Evolutionary conservation across 2,888 invertebrate genomes (phyloP).

Genomic region (Noctua janthina): DNA sequence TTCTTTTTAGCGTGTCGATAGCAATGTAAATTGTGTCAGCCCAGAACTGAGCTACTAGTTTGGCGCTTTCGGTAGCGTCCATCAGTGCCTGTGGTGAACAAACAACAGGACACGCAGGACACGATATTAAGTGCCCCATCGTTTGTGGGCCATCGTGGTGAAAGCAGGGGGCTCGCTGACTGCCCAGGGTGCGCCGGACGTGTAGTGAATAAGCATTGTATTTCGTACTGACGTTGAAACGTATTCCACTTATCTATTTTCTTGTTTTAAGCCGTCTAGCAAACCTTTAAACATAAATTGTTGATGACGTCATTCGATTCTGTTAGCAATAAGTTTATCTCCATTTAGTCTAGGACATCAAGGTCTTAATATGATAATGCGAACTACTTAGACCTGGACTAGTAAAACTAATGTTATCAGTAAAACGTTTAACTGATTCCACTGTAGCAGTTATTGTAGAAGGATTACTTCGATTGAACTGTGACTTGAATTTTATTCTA

Average conservation of each 20-base stretch:
- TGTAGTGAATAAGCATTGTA: no score
- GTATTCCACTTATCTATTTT: background rate
- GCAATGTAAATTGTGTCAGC: no score
- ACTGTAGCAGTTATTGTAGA: background rate
- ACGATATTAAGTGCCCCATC: no score
- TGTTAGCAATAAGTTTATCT: conserved; percentile 16
- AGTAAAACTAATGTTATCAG: conserved; percentile 25
- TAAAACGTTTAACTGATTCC: conserved; percentile 21
- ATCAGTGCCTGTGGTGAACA: no score
- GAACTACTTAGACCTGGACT: conserved; percentile 21
- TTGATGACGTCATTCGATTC: conserved; percentile 17
- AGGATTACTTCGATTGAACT: background rate
- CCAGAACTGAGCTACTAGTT: no score
- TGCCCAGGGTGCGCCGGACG: no score
- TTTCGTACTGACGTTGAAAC: background rate
- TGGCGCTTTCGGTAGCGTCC: no score
- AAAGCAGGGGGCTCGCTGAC: no score
- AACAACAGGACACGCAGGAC: no score
- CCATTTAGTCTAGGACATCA: conserved; percentile 23
- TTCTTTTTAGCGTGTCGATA: no score
- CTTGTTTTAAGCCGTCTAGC: background rate
- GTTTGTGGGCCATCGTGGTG: no score
- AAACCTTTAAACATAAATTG: background rate
- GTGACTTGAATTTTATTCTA: background rate
- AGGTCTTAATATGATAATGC: conserved; percentile 42